phyloP scores from a whole-genome alignment of 37 sponge, comb jelly and placozoan species.

The Amphimedon queenslandica region DNA sequence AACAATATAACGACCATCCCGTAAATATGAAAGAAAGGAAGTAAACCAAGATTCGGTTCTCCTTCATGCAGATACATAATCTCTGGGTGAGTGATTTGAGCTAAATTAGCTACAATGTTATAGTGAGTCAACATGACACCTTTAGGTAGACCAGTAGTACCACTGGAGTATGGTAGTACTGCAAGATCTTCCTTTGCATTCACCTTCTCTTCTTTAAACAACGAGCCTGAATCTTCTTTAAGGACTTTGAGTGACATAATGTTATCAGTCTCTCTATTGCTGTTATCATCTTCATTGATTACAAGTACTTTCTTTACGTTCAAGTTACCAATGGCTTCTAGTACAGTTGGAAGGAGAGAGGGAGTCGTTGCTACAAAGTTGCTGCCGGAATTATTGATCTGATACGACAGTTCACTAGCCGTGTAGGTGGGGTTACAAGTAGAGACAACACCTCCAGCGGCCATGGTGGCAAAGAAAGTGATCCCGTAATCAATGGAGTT shows the following conservation, averaged over 20 bases:
- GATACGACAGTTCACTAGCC: constrained; percentile 54
- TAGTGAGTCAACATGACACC: constrained; percentile 85
- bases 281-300: constrained; percentile 9
- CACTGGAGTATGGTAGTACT: constrained; percentile 83
- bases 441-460: constrained; percentile 68
- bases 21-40: constrained; percentile 87
- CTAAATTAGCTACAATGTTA: constrained; percentile 57
- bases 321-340: constrained; percentile 27
- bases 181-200: constrained; percentile 41
- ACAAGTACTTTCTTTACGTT: constrained; percentile 42
- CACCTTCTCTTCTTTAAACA: constrained; percentile 20
- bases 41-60: constrained; percentile 22
- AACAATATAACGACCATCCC: constrained; percentile 56
- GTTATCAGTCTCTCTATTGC: background rate
- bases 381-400: constrained; percentile 60
- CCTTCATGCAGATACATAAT: constrained; percentile 2
- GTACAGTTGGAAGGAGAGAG: constrained; percentile 32
- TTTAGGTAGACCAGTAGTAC: constrained; percentile 90
- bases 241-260: constrained; percentile 33
- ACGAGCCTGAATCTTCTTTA: constrained; percentile 47
- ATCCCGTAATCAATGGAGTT: constrained; percentile 47
- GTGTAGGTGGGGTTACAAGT: constrained; percentile 76
- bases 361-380: constrained; percentile 59
- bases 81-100: constrained; percentile 45
- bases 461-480: constrained; percentile 52